These are phyloP conservation scores for Drosophila repleta DNA, from an alignment of 1,140 invertebrate species.

Conservation along the genomic window DNA sequence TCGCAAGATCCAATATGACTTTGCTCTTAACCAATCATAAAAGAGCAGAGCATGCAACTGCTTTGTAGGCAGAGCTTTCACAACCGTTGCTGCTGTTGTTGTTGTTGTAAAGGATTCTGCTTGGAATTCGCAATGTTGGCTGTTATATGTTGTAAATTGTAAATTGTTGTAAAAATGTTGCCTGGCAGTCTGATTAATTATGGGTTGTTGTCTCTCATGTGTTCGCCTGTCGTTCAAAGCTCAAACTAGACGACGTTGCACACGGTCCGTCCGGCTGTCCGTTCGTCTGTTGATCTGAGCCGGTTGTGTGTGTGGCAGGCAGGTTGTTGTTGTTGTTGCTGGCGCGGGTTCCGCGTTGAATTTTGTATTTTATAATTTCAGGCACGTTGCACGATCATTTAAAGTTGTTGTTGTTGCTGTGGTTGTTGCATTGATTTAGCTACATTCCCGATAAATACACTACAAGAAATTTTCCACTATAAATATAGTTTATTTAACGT, in stretches of 20 bases:
- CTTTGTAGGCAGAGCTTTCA: not conserved
- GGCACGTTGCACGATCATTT: slow-evolving; percentile 71
- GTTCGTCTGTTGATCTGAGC: slow-evolving; percentile 26
- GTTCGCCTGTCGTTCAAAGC: slow-evolving; percentile 73
- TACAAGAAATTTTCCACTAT: slow-evolving; percentile 61
- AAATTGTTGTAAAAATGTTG: slow-evolving; percentile 42
- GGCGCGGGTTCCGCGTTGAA: slow-evolving; percentile 65
- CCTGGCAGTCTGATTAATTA: slow-evolving; percentile 71
- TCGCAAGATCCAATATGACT: too few relatives aligned
- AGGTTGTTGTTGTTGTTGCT: slow-evolving; percentile 13
- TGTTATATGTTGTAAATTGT: slow-evolving; percentile 47
- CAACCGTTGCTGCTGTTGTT: not conserved
- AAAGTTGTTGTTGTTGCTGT: slow-evolving; percentile 17
- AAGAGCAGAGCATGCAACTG: too few relatives aligned
- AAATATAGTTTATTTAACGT: slow-evolving; percentile 64
- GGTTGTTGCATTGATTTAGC: slow-evolving; percentile 38
- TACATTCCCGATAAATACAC: slow-evolving; percentile 25
- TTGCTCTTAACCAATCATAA: too few relatives aligned
- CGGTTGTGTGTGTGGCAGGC: slow-evolving; percentile 45
- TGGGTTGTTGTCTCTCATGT: slow-evolving; percentile 62
- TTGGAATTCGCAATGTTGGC: slow-evolving; percentile 61
- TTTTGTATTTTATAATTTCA: slow-evolving; percentile 77
- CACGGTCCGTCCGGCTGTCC: not conserved
- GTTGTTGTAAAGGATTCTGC: slow-evolving; percentile 53
- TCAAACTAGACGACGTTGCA: slow-evolving; percentile 65